Base-by-base conservation (phyloP, 2,888 invertebrate species). In the Serripes groenlandicus region DNA sequence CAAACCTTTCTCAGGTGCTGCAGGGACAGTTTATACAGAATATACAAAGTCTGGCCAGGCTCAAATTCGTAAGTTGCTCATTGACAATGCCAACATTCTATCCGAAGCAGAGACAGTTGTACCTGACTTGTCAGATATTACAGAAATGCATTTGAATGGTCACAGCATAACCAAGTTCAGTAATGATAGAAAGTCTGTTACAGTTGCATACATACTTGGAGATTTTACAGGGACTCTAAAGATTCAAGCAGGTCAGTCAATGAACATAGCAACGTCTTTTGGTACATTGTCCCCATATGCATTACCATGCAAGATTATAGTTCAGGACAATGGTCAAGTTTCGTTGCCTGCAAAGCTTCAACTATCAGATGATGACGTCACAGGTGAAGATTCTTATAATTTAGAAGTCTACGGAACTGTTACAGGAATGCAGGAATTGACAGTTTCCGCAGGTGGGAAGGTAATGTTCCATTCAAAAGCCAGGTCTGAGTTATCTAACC, bases 211-310 rank as follows among this genome's bases (percentile, higher is more conserved):
- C 34, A 54, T 91, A 4, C 68, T 68, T 49, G 91, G 91, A 28
- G 91, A 91, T 71, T 83, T 80, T 56, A 83, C 89, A 21, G 91
- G 90, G 0, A 69, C 83, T 0, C 23, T 90, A 11, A 78, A 75
- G 15, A 66, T 91, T 3, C 26, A 66, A 9, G 21, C 56, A 2
- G 76, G 75, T n/a, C 91, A 91, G 54, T 58, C 66, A 2, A 54
- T 84, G 23, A 77, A 83, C 9, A 83, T 91, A 62, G 91, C 92
- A 0, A 90, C 88, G 60, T 72, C 84, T 21, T 91, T 87, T 69
- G 92, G 92, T 11, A 90, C 88, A 9, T 74, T 86, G 34, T 85
- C 87, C 72, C 77, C 91, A 7, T 91, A 88, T 75, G 86, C 87
- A 3, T 74, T 91, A 15, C 77, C 80, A 37, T 86, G 87, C 75